Conservation (phyloP, 2,113 vertebrate species). For the Sitta europaea region DNA sequence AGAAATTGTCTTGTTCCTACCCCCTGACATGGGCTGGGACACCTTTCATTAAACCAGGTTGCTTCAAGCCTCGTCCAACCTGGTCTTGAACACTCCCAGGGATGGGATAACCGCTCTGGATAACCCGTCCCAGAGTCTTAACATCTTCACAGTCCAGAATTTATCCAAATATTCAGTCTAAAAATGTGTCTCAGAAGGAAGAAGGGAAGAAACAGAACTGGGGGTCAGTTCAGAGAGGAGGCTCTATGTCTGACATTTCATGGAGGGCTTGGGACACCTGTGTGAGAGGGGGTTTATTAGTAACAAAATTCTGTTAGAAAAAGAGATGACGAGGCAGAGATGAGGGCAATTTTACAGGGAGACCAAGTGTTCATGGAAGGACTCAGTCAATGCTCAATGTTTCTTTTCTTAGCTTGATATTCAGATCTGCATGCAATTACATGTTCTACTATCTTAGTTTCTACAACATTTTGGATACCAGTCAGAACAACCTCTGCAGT, state of each 20-base stretch:
- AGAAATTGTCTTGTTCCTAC: not conserved
- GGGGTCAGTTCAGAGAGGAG: not conserved
- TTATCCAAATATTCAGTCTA: not conserved
- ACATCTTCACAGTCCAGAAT: no score
- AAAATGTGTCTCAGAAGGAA: not conserved
- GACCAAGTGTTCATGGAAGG: rapidly evolving
- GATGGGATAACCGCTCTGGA: not conserved
- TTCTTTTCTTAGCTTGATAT: not conserved
- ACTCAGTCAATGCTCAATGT: not conserved
- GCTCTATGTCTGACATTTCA: rapidly evolving
- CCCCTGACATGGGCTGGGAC: not conserved
- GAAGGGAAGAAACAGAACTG: not conserved
- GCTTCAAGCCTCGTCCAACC: rapidly evolving
- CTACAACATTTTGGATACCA: not conserved
- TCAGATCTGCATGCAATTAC: not conserved
- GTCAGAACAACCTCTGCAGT: not conserved
- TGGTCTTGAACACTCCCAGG: not conserved
- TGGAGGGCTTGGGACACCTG: rapidly evolving
- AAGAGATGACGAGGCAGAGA: not conserved
- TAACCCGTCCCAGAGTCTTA: not conserved
- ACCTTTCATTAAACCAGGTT: not conserved
- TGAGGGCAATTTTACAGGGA: not conserved
- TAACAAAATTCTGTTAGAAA: not conserved
- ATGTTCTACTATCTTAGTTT: not conserved
- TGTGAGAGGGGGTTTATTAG: rapidly evolving